Evolutionary conservation across 2,113 vertebrate genomes (phyloP), one percentile per base, ranked within the genome.

Genomic region (Genyomyrus donnyi): DNA sequence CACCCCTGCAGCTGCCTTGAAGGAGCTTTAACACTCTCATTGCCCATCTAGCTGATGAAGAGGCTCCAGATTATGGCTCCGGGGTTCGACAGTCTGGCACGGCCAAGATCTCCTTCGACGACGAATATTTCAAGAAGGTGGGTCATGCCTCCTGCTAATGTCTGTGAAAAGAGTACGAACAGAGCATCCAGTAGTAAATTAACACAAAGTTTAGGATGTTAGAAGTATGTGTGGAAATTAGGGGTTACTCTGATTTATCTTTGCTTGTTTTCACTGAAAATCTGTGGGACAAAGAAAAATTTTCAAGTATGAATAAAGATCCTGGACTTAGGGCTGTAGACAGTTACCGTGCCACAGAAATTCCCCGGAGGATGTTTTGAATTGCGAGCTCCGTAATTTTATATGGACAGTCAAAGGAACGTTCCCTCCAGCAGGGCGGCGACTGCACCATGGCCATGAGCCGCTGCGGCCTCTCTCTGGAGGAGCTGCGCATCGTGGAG

Each of bases 1-100:
- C 58, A 66, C 24, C 58, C 58, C 58, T 27, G 24, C 90, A 93
- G 91, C 66, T 42, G 11, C 21, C 53, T 70, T 7, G 27, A 49
- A 31, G n/a, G 53, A 91, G 62, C 92, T 84, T n/a, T 87, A 88
- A 19, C 88, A 90, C 52, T 90, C 31, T 70, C 94, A 70, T 89
- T 17, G 62, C 77, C 91, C 42, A 15, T 93, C 90, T 90, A 99
- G 98, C 96, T 91, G 98, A 99, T 62, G 98, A 99, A 92, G 98
- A 99, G 93, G 98, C 98, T 77, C 98, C 98, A 87, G 98, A 99
- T 96, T 99, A 99, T 89, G 98, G 98, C 35, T 99, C 98, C 87
- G 98, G 98, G 80, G 97, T 99, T 87, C 96, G 98, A 89, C 98
- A 99, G 95, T 99, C 98, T 3, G 98, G 98, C 91, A 99, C 98